Evolutionary conservation across 2,888 invertebrate species (phyloP).

Genomic region (Chromoteleia sp.): DNA sequence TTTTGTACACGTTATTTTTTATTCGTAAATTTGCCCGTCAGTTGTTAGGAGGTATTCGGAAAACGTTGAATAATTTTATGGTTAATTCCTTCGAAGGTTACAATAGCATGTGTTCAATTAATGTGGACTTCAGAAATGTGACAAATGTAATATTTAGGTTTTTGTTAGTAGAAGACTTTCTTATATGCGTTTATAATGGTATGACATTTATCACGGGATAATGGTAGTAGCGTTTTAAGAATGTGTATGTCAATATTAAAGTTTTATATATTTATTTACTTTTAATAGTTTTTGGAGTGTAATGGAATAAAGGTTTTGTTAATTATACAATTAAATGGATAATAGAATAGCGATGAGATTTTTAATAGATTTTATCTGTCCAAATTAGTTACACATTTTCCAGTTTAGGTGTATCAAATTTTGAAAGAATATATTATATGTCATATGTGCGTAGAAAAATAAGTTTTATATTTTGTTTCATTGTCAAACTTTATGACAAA

Average conservation of each 20-base stretch:
- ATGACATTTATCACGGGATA: too few species aligned
- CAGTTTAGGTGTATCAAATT: conserved; percentile 17
- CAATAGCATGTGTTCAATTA: background rate
- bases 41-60: background rate
- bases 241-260: background rate
- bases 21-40: background rate
- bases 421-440: background rate
- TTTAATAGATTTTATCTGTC: background rate
- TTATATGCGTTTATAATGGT: too few species aligned
- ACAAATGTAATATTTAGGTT: too few species aligned
- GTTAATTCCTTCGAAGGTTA: background rate
- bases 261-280: background rate
- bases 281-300: background rate
- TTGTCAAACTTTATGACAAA: background rate
- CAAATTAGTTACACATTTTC: conserved; percentile 23
- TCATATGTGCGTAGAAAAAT: background rate
- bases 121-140: background rate
- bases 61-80: background rate
- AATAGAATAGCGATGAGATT: background rate
- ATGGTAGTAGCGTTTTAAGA: background rate
- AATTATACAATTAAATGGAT: background rate
- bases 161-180: too few species aligned
- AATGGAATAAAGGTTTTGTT: background rate
- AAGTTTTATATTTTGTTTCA: background rate
- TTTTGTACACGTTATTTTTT: background rate